These are phyloP conservation scores for Dysdera silvatica DNA, from an alignment of 1,140 invertebrate genomes.

Conservation along the genomic window DNA sequence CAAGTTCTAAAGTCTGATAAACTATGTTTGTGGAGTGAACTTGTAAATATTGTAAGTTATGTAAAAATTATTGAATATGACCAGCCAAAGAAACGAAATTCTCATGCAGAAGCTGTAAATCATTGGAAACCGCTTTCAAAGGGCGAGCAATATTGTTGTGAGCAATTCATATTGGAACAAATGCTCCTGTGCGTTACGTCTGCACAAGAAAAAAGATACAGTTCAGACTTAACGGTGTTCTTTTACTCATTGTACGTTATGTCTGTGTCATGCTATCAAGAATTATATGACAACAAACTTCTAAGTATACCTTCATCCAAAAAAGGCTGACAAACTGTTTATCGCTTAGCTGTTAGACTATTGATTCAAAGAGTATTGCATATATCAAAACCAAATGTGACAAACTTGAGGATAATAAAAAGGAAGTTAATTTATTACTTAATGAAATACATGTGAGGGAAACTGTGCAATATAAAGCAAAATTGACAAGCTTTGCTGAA, in stretches of 20 bases:
- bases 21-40: background rate
- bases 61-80: background rate
- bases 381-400: background rate
- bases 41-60: background rate
- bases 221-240: background rate
- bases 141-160: background rate
- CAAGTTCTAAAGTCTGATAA: too few species aligned
- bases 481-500: background rate
- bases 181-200: background rate
- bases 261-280: background rate
- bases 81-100: background rate
- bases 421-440: background rate
- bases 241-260: background rate
- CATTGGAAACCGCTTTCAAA: background rate
- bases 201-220: background rate
- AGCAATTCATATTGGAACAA: background rate
- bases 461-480: background rate
- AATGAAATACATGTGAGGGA: background rate
- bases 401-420: background rate
- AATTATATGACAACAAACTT: background rate
- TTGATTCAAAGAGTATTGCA: background rate
- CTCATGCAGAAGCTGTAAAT: background rate
- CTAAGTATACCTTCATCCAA: background rate
- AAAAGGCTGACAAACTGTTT: background rate
- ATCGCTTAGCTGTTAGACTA: background rate